A percentile compares a stretch with the other conserved stretches of the same genome.
phyloP scores from a whole-genome alignment of 1,140 invertebrate species.

The Cotesia typhae region DNA sequence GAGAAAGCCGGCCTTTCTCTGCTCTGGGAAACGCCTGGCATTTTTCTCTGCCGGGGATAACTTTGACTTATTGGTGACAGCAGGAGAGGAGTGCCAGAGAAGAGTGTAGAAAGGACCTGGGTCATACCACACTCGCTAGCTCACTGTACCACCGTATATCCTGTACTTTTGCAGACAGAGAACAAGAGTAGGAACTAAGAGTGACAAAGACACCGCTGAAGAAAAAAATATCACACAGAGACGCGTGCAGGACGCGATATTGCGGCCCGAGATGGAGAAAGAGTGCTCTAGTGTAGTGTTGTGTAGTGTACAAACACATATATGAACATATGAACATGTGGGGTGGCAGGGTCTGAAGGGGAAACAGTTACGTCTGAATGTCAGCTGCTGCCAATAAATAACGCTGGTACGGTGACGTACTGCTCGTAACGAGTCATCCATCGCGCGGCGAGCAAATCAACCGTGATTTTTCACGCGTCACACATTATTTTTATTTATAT shows the following conservation, averaged over 20 bases:
- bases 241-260: constrained; percentile 33
- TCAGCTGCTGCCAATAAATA: constrained; percentile 47
- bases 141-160: not conserved
- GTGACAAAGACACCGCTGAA: constrained; percentile 15
- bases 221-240: constrained; percentile 25
- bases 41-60: constrained; percentile 64
- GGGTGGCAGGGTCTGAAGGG: constrained; percentile 20
- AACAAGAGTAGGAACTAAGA: constrained; percentile 27
- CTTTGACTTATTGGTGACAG: constrained; percentile 66
- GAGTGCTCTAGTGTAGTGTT: not conserved
- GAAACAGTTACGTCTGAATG: constrained; percentile 38
- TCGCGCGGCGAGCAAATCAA: constrained; percentile 40
- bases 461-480: constrained; percentile 43
- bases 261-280: not conserved
- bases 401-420: constrained; percentile 41
- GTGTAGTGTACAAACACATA: not conserved
- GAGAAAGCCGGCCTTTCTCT: constrained; percentile 64
- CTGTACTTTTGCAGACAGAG: constrained; percentile 30
- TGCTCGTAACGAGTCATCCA: constrained; percentile 37
- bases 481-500: not conserved
- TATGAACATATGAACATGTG: too few relatives aligned
- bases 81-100: constrained; percentile 41
- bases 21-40: constrained; percentile 63
- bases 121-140: not conserved
- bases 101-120: constrained; percentile 32